Base-by-base conservation (phyloP, 2,888 invertebrate genomes). In the Morpho helenor region DNA sequence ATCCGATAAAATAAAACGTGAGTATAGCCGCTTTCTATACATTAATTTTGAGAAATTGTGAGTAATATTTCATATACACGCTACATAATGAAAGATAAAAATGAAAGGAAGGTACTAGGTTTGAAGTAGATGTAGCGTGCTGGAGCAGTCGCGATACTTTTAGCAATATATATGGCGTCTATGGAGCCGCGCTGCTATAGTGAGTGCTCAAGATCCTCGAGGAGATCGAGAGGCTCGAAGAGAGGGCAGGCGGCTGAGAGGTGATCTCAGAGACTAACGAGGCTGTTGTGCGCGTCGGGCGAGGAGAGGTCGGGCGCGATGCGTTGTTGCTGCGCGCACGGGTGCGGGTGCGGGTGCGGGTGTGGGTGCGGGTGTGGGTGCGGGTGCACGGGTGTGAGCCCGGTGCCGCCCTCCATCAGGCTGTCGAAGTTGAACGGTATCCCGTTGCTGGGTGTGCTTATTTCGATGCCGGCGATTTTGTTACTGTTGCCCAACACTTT, bases 371-470 rank as follows among this genome's bases (percentile, higher is more conserved):
- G 86, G 93, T 93, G 52, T 93, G 87, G 86, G 74, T 87, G 87
- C 41, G 87, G 85, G 73, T 87, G 87, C 43, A 97, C 96, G 0
- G 98, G 98, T 7, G 98, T 98, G 52, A 98, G 90, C 0, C 98
- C 97, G 2, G 98, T 97, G 72, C 97, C 97, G 53, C 97, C 97
- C 72, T 97, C 97, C 96, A 98, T 97, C 62, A 98, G 92, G 68
- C 96, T 96, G 74, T 98, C 98, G 80, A 97, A 97, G 84, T 97
- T 97, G 86, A 97, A 96, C 70, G 94, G 94, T 67, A 96, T 94
- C 53, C 96, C 97, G 72, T 94, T 95, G 63, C 97, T 96, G 0
- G 98, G 98, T 8, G 97, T 97, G 64, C 95, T 95, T 72, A 97
- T 96, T 70, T 96, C 93, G 65, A 97, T 93, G 58, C 96, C 97